phyloP scores from a whole-genome alignment of 2,113 vertebrate genomes.

The Bufo bufo region DNA sequence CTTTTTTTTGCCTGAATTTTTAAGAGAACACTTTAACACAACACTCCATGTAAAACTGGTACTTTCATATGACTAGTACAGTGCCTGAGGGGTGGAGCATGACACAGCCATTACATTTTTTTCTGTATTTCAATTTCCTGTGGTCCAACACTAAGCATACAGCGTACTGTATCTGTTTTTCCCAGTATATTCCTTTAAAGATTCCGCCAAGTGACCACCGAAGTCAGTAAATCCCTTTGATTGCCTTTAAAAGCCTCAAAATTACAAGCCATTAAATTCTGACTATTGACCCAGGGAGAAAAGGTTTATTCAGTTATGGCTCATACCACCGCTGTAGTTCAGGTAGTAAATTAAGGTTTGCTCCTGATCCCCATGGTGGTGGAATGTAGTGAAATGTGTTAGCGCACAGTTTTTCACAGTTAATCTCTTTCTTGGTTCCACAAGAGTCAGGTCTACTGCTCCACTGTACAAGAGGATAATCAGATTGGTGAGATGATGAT shows the following conservation, averaged over 20 bases:
- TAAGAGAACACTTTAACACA: too few relatives aligned
- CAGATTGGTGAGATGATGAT: constrained; percentile 2
- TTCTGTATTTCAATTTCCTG: neutral
- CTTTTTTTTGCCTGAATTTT: too few relatives aligned
- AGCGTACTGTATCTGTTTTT: neutral
- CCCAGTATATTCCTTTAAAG: neutral
- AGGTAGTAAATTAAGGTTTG: constrained; percentile 13
- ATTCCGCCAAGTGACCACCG: neutral
- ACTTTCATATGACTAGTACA: too few relatives aligned
- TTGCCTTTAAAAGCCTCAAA: neutral
- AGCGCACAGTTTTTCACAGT: constrained; percentile 7
- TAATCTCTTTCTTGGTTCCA: neutral
- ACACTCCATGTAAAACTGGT: too few relatives aligned
- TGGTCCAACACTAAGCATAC: neutral
- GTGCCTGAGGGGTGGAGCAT: too few relatives aligned
- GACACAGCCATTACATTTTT: too few relatives aligned
- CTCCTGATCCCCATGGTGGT: neutral
- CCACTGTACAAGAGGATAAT: constrained; percentile 15
- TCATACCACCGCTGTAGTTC: neutral
- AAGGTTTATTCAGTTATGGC: constrained; percentile 11
- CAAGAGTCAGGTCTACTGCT: neutral
- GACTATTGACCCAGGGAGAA: constrained; percentile 11
- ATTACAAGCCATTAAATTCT: constrained; percentile 6
- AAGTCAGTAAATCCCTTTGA: neutral
- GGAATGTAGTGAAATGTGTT: constrained; percentile 14